Evolutionary conservation across 2,113 vertebrate species (phyloP).

Genomic region (Rallus limicola): DNA sequence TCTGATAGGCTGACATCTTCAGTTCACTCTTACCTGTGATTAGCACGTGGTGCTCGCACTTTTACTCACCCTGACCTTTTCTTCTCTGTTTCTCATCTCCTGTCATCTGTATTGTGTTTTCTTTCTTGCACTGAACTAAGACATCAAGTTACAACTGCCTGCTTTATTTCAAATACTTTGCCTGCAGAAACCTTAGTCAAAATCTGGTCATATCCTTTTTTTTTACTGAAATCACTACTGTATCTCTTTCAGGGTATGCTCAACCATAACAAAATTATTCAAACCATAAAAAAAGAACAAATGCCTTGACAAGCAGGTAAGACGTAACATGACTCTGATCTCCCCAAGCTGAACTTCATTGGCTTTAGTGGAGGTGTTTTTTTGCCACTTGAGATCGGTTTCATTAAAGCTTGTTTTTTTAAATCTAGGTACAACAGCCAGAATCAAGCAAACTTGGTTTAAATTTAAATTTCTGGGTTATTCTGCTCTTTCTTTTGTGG

Average conservation of each 20-base stretch:
- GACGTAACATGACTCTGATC: not conserved
- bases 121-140: not conserved
- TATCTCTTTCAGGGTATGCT: not conserved
- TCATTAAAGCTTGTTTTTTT: not conserved
- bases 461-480: not conserved
- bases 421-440: not conserved
- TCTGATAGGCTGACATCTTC: not conserved
- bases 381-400: not conserved
- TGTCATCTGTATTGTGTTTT: not conserved
- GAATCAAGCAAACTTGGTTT: not conserved
- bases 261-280: not conserved
- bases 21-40: not conserved
- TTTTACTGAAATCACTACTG: not conserved
- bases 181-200: not conserved
- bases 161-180: not conserved
- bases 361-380: not conserved
- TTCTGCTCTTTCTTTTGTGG: not conserved
- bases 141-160: not conserved
- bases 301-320: not conserved
- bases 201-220: not conserved
- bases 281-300: conserved; percentile 19
- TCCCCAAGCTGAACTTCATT: not conserved
- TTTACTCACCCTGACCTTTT: not conserved
- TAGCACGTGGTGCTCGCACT: not conserved
- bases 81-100: not conserved